A percentile compares a stretch with the other conserved stretches of the same genome.
phyloP scores from a whole-genome alignment of 92 coral and sea anemone genomes.

The Chrysogorgia sp. region DNA sequence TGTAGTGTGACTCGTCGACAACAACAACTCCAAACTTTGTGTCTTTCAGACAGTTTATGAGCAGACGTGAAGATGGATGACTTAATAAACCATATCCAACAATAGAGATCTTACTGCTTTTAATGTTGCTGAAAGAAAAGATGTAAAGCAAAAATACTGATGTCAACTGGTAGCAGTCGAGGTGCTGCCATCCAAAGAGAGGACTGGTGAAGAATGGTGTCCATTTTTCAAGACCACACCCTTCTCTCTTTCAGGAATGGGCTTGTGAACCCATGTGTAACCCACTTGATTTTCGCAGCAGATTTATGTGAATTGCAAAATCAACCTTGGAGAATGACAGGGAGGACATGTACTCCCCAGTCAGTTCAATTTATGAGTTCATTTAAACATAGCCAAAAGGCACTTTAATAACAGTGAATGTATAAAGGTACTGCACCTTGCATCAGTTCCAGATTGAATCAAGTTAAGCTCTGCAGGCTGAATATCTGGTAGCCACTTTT shows the following conservation, averaged over 20 bases:
- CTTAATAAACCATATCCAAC: conserved; percentile 89
- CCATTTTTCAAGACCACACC: no score
- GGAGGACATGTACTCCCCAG: no score
- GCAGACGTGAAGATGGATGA: conserved; percentile 64
- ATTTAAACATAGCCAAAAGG: no score
- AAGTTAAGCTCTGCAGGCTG: conserved; percentile 89
- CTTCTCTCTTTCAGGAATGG: no score
- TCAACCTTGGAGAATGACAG: no score
- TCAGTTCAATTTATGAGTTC: no score
- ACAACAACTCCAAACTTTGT: conserved; percentile 76
- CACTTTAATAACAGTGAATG: neutral
- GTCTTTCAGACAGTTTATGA: conserved; percentile 72
- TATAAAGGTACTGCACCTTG: conserved; percentile 55
- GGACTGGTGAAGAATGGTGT: no score
- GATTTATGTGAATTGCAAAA: no score
- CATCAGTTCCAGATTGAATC: conserved; percentile 87
- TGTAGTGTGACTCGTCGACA: conserved; percentile 94
- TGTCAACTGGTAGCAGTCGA: neutral
- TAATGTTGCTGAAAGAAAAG: conserved; percentile 66
- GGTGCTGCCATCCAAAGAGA: neutral
- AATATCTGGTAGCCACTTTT: conserved; percentile 91
- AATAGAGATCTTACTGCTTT: conserved; percentile 69
- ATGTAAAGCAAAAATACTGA: neutral
- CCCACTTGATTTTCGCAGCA: no score
- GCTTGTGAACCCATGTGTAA: no score